Conservation (phyloP, 1,140 invertebrate species). For the Cotesia glomerata region DNA sequence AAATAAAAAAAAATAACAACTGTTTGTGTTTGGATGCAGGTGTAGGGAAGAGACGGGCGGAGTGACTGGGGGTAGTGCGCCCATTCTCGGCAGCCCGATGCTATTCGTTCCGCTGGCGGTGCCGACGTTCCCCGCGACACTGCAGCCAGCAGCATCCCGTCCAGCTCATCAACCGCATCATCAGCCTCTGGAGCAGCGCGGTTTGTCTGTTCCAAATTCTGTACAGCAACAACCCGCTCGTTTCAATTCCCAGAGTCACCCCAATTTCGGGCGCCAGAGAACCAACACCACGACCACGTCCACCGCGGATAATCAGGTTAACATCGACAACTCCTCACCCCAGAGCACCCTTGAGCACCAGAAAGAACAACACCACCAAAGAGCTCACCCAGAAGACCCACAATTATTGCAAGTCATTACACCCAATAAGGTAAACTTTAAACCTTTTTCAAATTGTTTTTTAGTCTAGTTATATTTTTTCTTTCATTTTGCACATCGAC, state of each 20-base stretch:
- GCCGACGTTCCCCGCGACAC: constrained; percentile 59
- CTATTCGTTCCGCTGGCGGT: constrained; percentile 66
- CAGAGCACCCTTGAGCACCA: constrained; percentile 53
- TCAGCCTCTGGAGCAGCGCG: constrained; percentile 50
- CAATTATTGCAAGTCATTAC: constrained; percentile 11
- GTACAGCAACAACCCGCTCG: constrained; percentile 46
- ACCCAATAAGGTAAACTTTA: constrained; percentile 47
- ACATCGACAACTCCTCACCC: constrained; percentile 61
- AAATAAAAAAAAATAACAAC: constrained; percentile 35
- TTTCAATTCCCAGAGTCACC: constrained; percentile 53
- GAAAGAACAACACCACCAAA: constrained; percentile 49
- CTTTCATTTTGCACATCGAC: too few relatives aligned
- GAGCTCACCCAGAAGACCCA: not conserved
- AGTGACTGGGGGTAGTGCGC: constrained; percentile 64
- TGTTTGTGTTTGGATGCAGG: constrained; percentile 46
- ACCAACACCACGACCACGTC: constrained; percentile 52
- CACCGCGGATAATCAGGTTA: constrained; percentile 49
- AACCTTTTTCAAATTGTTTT: too few relatives aligned
- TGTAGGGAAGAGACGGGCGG: constrained; percentile 64
- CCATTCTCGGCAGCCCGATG: constrained; percentile 64
- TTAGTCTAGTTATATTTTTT: too few relatives aligned
- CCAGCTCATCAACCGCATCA: constrained; percentile 59
- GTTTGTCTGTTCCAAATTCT: constrained; percentile 43
- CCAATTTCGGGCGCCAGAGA: constrained; percentile 59
- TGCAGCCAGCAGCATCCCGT: constrained; percentile 52